Evolutionary conservation across 2,888 invertebrate genomes (phyloP), one percentile per base, ranked within the genome.

Genomic region (Papilio elwesi): DNA sequence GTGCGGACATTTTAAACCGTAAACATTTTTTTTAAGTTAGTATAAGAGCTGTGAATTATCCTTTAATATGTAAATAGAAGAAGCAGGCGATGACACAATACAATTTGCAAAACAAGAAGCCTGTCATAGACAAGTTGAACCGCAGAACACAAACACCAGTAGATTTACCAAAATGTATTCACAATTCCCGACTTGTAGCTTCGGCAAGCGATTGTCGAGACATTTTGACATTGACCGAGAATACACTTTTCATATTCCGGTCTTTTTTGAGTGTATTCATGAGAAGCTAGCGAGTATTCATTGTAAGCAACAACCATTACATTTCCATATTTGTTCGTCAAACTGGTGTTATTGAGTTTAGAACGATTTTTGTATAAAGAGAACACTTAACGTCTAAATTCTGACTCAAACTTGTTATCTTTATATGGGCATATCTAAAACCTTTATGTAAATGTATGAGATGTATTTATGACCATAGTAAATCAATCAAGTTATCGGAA

Each of bases 391-490:
- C 59, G 38, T 38, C 38, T 55, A 26, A 36, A 55, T n/a, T 59
- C 36, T 59, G 13, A 43, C 43, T 62, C 10, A 43, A 62, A 43
- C 59, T 59, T 36, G 57, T 57, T 57, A n/a, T n/a, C 38, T 59
- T 62, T 52, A 43, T 43, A 62, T 15, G 43, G 59, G 10, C 36
- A 62, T 62, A 62, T 62, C n/a, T 62, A 43, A 43, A 43, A 62
- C 4, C 38, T 38, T 59, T 38, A 57, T 36, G 36, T 12, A 13
- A 65, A 51, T 65, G 6, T 51, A n/a, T 16, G n/a, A 64, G 12
- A 64, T 15, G 53, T 53, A 11, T 68, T 68, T 59, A 68, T 69
- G 51, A 16, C 13, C 7, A 69, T 16, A 43, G 49, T 69, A 69
- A 69, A 62, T 62, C 62, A 69, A 59, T 51, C 51, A 36, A 52